Evolutionary conservation across 2,113 vertebrate species (phyloP).

Genomic region (Eurystomus gularis): DNA sequence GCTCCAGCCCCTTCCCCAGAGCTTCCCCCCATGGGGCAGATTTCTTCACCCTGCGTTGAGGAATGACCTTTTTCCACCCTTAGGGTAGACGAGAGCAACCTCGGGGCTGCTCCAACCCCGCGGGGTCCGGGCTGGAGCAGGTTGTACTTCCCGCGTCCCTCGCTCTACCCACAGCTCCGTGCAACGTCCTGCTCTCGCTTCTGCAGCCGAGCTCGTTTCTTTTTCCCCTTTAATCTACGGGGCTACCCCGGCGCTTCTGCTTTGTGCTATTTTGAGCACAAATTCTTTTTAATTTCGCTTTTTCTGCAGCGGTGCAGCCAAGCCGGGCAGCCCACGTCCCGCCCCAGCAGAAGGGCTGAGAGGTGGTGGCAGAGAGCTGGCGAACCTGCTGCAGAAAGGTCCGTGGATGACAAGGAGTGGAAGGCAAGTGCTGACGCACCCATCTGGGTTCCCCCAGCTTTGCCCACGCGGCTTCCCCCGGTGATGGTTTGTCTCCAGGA

Average conservation of each 20-base stretch:
- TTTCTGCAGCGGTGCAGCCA: too few species aligned
- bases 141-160: too few species aligned
- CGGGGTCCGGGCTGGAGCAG: background rate
- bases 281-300: background rate
- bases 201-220: accelerated
- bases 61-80: background rate
- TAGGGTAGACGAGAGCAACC: accelerated
- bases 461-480: background rate
- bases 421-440: background rate
- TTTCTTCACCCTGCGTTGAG: background rate
- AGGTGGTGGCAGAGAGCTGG: background rate
- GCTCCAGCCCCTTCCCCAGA: background rate
- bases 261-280: background rate
- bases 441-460: background rate
- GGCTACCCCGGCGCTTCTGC: background rate
- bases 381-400: background rate
- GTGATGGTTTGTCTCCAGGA: background rate
- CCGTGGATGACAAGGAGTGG: background rate
- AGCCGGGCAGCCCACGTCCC: too few species aligned
- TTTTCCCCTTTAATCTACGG: background rate
- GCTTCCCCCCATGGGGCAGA: background rate
- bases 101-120: background rate
- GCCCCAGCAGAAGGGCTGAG: background rate
- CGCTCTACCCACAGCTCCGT: background rate
- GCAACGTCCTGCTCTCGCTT: background rate